Percentiles rank a stretch among this genome's conserved stretches.
phyloP scores from a whole-genome alignment of 1,140 invertebrate species.

The Ridgeia piscesae region DNA sequence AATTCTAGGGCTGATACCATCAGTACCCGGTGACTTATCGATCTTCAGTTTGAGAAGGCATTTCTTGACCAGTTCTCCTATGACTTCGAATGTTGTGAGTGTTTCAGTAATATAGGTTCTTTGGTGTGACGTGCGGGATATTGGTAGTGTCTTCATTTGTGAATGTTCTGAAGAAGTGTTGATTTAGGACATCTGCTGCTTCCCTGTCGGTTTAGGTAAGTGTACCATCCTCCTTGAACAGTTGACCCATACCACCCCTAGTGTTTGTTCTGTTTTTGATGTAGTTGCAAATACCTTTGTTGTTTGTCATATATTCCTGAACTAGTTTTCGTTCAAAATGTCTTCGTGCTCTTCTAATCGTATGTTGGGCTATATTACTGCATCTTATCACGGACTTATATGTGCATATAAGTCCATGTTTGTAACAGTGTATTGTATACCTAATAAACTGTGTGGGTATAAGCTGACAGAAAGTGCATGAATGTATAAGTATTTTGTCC shows the following conservation, averaged over 20 bases:
- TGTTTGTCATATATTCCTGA: not conserved
- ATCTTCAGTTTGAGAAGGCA: not conserved
- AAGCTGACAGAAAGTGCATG: too few relatives aligned
- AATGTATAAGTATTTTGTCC: too few relatives aligned
- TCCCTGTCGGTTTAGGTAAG: not conserved
- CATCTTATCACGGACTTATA: too few relatives aligned
- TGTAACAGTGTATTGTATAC: too few relatives aligned
- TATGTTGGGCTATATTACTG: not conserved
- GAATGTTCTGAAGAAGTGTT: not conserved
- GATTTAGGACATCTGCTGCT: not conserved
- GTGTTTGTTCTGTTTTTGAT: too few relatives aligned
- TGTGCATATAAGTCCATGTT: too few relatives aligned
- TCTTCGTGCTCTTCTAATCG: not conserved
- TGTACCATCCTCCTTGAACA: not conserved
- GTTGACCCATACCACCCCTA: not conserved
- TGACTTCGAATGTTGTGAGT: not conserved
- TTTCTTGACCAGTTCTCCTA: not conserved
- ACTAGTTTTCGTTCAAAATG: not conserved
- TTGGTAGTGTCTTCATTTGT: not conserved
- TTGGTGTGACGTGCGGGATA: not conserved
- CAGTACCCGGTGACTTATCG: conserved; percentile 13
- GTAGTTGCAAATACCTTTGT: not conserved
- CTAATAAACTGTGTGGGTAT: too few relatives aligned
- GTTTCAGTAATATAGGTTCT: not conserved
- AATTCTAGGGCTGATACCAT: not conserved